Evolutionary conservation across 2,113 vertebrate genomes (phyloP), one percentile per base, ranked within the genome.

Genomic region (Lathamus discolor): DNA sequence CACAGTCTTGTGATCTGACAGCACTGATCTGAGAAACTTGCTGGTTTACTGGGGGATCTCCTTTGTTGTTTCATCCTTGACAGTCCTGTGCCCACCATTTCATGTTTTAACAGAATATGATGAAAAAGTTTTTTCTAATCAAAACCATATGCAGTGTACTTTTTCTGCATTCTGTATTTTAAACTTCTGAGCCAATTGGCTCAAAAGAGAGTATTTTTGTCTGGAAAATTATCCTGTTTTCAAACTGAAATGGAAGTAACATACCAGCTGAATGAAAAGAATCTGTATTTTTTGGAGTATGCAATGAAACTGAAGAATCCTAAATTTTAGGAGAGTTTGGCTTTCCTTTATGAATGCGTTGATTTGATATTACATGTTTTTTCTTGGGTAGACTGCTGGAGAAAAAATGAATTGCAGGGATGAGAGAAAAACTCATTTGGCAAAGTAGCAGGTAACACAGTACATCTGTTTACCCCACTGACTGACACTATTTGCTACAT

Each of bases 211-310:
- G 63, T 75, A 52, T 93, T 95, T 95, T 95, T 82, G 66, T 92
- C 44, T 88, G 44, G 73, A 88, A 95, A 93, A 72, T 33, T 33
- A 44, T 86, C 17, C 31, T 82, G 77, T 73, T 86, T 96, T 88
- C 86, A 79, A 93, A 83, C 43, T 72, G 28, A 90, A 95, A 96
- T 69, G 27, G 37, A 90, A 93, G 35, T 29, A 92, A 35, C 90
- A 84, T 41, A 88, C 43, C 55, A 92, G 37, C 33, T 59, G 63
- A 88, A 84, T 69, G 66, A 92, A 96, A 88, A 66, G 19, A 24
- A 81, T 84, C 31, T 87, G 74, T 79, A 44, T 81, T 39, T 92
- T 90, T 94, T 91, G 48, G 86, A 92, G 17, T 41, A 33, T 37
- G 11, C 14, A 48, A 64, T 43, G 79, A 78, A 93, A 92, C 33